These are phyloP conservation scores for Sphenodon punctatus DNA, from an alignment of 2,797 vertebrate genomes.

Conservation along the genomic window DNA sequence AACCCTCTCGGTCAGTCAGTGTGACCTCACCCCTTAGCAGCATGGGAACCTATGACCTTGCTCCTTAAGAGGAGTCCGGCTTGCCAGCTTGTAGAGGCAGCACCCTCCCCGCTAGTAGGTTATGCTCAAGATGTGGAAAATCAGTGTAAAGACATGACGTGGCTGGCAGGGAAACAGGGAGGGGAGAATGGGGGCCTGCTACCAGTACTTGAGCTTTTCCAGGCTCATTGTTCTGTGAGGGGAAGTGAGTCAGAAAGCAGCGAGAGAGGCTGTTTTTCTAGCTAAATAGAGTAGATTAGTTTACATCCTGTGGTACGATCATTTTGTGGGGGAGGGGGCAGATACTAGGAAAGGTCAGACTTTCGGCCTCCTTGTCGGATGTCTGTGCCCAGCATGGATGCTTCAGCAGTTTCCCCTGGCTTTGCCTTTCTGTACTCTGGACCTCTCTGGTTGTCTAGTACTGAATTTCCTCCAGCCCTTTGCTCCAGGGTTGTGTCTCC, in stretches of 20 bases:
- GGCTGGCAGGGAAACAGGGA: background rate
- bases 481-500: background rate
- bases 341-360: background rate
- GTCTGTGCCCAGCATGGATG: background rate
- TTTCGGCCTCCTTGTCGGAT: background rate
- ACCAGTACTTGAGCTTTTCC: background rate
- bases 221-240: background rate
- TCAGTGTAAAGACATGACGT: background rate
- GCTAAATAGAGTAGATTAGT: background rate
- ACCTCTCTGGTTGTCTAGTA: background rate
- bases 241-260: conserved; percentile 1
- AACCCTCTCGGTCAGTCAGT: background rate
- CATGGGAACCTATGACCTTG: too few species aligned
- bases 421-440: background rate
- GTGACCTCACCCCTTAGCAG: background rate
- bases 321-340: background rate
- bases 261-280: background rate
- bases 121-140: background rate
- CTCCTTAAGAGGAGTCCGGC: background rate
- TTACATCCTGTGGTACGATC: background rate
- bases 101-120: background rate
- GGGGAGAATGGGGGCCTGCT: background rate
- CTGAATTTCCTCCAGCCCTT: background rate
- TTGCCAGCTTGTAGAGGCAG: background rate
- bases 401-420: background rate